Base-by-base conservation (phyloP, 2,797 vertebrate species). In the Trachops cirrhosus region DNA sequence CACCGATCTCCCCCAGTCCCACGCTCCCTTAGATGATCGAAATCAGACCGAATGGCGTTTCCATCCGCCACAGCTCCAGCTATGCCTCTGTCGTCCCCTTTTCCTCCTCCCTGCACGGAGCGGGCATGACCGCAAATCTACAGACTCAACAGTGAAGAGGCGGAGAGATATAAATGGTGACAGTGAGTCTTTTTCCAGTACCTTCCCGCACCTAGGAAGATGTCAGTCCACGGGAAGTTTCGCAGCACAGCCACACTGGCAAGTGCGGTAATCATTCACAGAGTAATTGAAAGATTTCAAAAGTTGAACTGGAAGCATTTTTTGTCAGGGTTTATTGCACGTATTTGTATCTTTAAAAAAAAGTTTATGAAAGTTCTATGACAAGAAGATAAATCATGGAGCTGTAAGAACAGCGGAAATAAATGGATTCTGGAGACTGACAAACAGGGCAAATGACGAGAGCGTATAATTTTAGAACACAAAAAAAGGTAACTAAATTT, bases 401-500 rank as follows among this genome's bases (percentile, higher is more conserved):
- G 98, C 97, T 97, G 89, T 97, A 97, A 93, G 97, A 98, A 98
- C 93, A 6, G 96, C 97, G 97, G 98, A 98, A 98, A 98, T 98
- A 99, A 98, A 98, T 98, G 98, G 98, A 98, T 98, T 96, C 98
- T 97, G 97, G 98, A 98, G 97, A 98, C 97, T 99, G 98, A 98
- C 98, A 98, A 98, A 98, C 98, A 98, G 98, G 97, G 96, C 95
- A 94, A 95, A 97, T 97, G 97, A 97, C 92, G 96, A 98, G 98
- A 98, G 98, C 98, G 96, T 98, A 97, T 98, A 98, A 98, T 99
- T 99, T 99, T 98, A 98, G 98, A 98, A 98, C 98, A 98, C 97
- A 98, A 97, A 98, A 96, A 97, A 98, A 98, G 97, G 98, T 98
- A 98, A 98, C 98, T 98, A 98, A 98, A 98, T 98, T 99, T 98